Evolutionary conservation across 2,797 vertebrate genomes (phyloP), one percentile per base, ranked within the genome.

Genomic region (Takifugu rubripes): DNA sequence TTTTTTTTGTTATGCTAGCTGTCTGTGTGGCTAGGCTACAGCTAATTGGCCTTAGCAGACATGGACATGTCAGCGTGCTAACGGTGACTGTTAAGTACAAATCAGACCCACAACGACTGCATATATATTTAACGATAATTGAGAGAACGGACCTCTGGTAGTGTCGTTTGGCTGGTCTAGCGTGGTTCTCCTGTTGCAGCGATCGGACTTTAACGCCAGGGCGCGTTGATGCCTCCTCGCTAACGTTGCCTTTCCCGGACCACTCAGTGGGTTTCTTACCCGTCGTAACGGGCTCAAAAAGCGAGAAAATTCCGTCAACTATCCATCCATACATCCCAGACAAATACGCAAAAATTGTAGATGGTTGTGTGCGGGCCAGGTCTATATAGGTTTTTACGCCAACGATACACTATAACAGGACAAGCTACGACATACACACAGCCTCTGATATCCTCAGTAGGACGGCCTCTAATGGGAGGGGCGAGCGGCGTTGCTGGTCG

Each of bases 321-420:
- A 93, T 89, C 91, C 92, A 93, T 91, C 88, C 91, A 87, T 92
- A 93, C 92, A 93, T 93, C 84, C 86, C 91, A 90, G 85, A 91
- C 84, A 91, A 77, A 85, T 90, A 87, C 66, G 79, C 82, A 6
- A 87, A 66, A 68, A 87, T 40, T 58, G 78, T 71, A 81, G 26
- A 76, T 40, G 11, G 63, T 54, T 70, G 78, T 64, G 61, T 64
- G 57, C 78, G 74, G 86, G 84, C 90, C 91, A 92, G 91, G 87
- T 86, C 90, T 77, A 53, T 5, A 21, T 8, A 7, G 36, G 14
- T 14, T 14, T 7, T 14, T 17, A 45, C 60, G 16, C 5, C 21
- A 6, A 36, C 12, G 46, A 5, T 25, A 59, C 10, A 25, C 17
- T 0, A 52, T 26, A 59, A 59, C 59, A 44, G 49, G 7, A 26